A percentile compares a stretch with the other conserved stretches of the same genome.
Evolutionary conservation across 2,888 invertebrate genomes (phyloP).

Genomic region (Drosophila suboccidentalis): DNA sequence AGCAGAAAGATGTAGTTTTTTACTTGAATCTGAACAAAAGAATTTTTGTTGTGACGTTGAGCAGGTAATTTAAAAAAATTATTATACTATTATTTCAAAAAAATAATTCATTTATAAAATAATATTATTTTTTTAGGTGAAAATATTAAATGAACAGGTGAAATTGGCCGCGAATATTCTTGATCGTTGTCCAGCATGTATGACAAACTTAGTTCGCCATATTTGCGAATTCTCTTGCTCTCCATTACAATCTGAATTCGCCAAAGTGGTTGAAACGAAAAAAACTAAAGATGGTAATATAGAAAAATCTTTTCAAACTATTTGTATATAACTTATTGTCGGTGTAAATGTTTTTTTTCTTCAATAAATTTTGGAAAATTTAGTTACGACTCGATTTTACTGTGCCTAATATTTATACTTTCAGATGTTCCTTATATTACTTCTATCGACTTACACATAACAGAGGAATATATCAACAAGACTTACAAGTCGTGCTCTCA

Average conservation of each 20-base stretch:
- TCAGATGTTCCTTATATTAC: constrained; percentile 87
- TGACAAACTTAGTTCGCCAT: constrained; percentile 92
- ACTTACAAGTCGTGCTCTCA: constrained; percentile 94
- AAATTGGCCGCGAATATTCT: constrained; percentile 89
- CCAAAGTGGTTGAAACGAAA: constrained; percentile 87
- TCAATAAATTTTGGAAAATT: no score
- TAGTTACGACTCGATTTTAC: background rate
- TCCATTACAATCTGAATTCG: constrained; percentile 90
- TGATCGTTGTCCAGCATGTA: constrained; percentile 94
- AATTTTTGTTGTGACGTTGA: constrained; percentile 89
- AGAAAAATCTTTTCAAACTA: background rate
- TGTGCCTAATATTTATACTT: background rate
- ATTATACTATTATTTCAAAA: background rate
- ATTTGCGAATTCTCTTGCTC: constrained; percentile 95
- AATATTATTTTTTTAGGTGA: constrained; percentile 66
- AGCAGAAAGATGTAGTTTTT: constrained; percentile 88
- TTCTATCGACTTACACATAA: constrained; percentile 90
- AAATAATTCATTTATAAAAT: background rate
- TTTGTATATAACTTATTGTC: background rate
- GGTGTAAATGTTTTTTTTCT: no score
- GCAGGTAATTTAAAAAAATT: constrained; percentile 86
- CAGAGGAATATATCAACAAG: constrained; percentile 89
- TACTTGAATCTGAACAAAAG: constrained; percentile 81
- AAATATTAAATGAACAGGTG: constrained; percentile 88
- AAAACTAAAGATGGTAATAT: constrained; percentile 67